Percentiles rank a stretch among this genome's conserved stretches.
Evolutionary conservation across 23 tunicate genomes (phyloP).

Genomic region (Pegea sp.): DNA sequence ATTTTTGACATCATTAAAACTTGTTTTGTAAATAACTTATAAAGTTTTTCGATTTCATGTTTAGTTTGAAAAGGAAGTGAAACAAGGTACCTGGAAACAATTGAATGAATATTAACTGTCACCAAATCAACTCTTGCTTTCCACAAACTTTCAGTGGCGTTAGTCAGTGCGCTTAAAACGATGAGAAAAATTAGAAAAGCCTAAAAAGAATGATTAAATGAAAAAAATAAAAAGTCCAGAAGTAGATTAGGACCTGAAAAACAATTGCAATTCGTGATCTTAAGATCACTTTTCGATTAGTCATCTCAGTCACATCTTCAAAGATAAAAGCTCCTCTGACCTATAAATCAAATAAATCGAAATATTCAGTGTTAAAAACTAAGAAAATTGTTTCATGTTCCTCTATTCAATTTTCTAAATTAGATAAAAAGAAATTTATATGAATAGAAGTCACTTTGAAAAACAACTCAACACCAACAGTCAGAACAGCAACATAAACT

Average conservation of each 20-base stretch:
- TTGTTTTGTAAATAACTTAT: background rate
- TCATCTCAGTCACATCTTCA: background rate
- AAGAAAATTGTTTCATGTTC: too few relatives aligned
- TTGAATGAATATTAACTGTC: conserved; percentile 45
- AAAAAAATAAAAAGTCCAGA: background rate
- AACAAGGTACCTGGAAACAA: conserved; percentile 36
- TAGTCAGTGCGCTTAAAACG: conserved; percentile 45
- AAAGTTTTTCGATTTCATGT: background rate
- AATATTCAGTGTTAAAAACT: background rate
- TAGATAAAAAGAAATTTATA: background rate
- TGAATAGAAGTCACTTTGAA: conserved; percentile 26
- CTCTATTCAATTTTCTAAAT: background rate
- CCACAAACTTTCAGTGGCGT: conserved; percentile 69
- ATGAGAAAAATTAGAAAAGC: conserved; percentile 51
- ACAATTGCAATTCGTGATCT: conserved; percentile 54
- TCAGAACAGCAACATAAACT: conserved; percentile 55
- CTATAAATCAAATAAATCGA: background rate
- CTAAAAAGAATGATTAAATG: conserved; percentile 4
- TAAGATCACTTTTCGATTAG: conserved; percentile 27
- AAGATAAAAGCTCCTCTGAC: conserved; percentile 27
- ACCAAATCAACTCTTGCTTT: conserved; percentile 37
- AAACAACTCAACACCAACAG: conserved; percentile 85
- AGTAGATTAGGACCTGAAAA: conserved; percentile 31
- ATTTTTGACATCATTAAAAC: background rate
- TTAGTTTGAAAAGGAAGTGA: background rate